These are phyloP conservation scores for Gadopsis bispinosus DNA, from an alignment of 2,797 vertebrate genomes.

Conservation along the genomic window DNA sequence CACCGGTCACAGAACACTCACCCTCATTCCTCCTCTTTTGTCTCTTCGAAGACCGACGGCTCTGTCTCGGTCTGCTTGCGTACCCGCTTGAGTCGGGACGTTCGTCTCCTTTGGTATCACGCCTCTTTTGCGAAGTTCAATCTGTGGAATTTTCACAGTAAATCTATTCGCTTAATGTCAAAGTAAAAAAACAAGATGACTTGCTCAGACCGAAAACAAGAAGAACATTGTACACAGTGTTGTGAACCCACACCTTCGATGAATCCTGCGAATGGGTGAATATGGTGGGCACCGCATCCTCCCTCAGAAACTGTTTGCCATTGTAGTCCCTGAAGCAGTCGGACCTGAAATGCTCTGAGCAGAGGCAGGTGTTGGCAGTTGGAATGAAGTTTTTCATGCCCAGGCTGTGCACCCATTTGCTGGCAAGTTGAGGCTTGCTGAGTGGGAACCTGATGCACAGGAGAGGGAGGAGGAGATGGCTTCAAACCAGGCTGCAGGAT, in stretches of 20 bases:
- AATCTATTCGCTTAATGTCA: not conserved
- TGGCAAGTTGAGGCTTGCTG: conserved; percentile 85
- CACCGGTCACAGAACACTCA: conserved; percentile 43
- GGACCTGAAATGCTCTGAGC: conserved; percentile 85
- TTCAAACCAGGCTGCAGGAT: not conserved
- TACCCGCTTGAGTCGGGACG: conserved; percentile 24
- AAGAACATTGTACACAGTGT: not conserved
- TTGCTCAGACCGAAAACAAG: not conserved
- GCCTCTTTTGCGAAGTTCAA: conserved; percentile 84
- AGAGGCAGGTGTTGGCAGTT: conserved; percentile 86
- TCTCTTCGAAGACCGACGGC: conserved; percentile 64
- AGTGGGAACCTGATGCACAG: conserved; percentile 82
- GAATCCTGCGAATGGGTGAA: conserved; percentile 77
- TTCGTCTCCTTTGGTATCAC: conserved; percentile 74
- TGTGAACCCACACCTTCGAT: conserved; percentile 70
- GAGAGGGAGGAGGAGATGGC: not conserved
- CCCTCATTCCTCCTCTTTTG: conserved; percentile 75
- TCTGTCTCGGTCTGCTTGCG: conserved; percentile 66
- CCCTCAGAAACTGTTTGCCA: conserved; percentile 86
- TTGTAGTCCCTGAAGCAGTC: conserved; percentile 89
- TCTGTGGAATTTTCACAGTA: conserved; percentile 66
- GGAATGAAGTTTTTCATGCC: conserved; percentile 86
- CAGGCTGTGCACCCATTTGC: conserved; percentile 87
- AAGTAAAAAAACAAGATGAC: not conserved
- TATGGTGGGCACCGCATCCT: conserved; percentile 86